Percentiles rank a stretch among this genome's conserved stretches.
Conservation (phyloP, 2,797 vertebrate genomes). For the Enteromius unitaeniatus region DNA sequence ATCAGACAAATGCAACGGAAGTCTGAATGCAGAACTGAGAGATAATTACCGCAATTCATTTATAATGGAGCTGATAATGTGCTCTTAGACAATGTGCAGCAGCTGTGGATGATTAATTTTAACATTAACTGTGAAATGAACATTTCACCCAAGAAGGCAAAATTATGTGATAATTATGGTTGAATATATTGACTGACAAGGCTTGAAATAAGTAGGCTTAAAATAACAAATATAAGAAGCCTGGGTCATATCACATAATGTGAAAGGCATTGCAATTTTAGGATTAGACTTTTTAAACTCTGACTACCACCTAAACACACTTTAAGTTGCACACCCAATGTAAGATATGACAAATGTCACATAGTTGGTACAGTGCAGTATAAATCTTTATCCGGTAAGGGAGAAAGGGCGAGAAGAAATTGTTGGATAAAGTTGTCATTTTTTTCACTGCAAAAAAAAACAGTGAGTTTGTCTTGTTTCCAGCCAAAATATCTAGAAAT, state of each 20-base stretch:
- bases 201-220: conserved; percentile 40
- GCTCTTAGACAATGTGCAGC: neutral
- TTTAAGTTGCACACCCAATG: neutral
- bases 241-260: conserved; percentile 15
- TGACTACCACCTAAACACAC: neutral
- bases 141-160: neutral
- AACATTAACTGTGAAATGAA: neutral
- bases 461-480: no score
- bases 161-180: conserved; percentile 3
- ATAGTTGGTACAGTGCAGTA: neutral
- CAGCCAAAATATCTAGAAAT: no score
- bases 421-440: neutral
- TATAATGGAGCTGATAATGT: conserved; percentile 30
- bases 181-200: conserved; percentile 4
- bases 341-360: neutral
- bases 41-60: conserved; percentile 6
- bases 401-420: neutral
- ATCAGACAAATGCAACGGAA: neutral
- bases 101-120: conserved; percentile 8
- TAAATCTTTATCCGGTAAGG: neutral
- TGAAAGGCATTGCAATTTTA: conserved; percentile 48
- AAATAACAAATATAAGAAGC: conserved; percentile 44
- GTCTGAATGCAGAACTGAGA: neutral
- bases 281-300: conserved; percentile 34
- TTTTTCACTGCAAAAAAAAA: neutral